Percentiles rank a stretch among this genome's conserved stretches.
phyloP scores from a whole-genome alignment of 2,113 vertebrate species.

The Smithornis capensis region DNA sequence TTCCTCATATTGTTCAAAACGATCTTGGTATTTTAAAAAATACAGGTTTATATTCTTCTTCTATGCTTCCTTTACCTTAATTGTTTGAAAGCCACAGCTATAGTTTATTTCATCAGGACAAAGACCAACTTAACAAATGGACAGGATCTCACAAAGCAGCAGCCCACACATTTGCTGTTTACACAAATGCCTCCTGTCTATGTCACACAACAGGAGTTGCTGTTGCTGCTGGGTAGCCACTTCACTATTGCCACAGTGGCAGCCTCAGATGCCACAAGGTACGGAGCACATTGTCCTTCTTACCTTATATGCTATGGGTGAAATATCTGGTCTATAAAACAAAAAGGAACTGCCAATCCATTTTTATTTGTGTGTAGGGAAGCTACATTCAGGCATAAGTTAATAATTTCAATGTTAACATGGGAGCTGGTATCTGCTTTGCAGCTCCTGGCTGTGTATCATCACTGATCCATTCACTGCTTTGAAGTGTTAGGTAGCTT shows the following conservation, averaged over 20 bases:
- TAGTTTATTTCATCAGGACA: background rate
- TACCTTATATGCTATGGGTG: background rate
- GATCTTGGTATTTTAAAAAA: background rate
- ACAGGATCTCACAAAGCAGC: background rate
- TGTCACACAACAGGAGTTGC: background rate
- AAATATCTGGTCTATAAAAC: background rate
- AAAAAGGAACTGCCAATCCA: background rate
- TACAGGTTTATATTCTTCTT: background rate
- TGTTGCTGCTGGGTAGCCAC: background rate
- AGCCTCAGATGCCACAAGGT: background rate
- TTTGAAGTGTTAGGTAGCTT: background rate
- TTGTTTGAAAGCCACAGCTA: background rate
- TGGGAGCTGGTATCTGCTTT: background rate
- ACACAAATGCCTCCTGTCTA: fast-evolving
- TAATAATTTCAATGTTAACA: background rate
- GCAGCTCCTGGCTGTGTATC: background rate
- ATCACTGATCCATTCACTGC: background rate
- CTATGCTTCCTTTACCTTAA: background rate
- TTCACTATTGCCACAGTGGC: background rate
- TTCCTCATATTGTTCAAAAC: background rate
- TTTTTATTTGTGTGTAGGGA: background rate
- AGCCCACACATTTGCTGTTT: background rate
- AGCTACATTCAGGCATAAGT: background rate
- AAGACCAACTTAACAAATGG: background rate
- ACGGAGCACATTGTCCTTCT: background rate